Percentiles rank a stretch among this genome's conserved stretches.
Conservation (phyloP, 2,797 vertebrate species). For the Epinephelus coioides region DNA sequence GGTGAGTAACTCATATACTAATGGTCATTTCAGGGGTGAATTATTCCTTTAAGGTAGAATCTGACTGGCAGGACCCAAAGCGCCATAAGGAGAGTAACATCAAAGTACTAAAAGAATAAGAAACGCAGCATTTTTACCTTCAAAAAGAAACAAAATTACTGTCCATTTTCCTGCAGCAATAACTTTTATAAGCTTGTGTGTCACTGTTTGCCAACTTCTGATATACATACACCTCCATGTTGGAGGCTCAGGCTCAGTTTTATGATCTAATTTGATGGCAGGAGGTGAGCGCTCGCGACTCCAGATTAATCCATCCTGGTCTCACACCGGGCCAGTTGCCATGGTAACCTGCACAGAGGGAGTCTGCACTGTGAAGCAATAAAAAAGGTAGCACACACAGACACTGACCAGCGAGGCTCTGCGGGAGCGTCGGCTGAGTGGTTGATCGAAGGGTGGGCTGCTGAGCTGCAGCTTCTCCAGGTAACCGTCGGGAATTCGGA, state of each 20-base stretch:
- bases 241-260: neutral
- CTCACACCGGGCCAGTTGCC: conserved; percentile 61
- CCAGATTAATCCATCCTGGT: conserved; percentile 44
- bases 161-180: neutral
- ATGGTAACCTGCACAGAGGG: conserved; percentile 62
- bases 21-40: too few relatives aligned
- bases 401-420: conserved; percentile 76
- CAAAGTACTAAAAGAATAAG: neutral
- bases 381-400: conserved; percentile 20
- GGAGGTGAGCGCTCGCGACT: conserved; percentile 39
- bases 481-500: conserved; percentile 97
- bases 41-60: too few relatives aligned
- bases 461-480: conserved; percentile 97
- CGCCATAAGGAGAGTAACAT: neutral
- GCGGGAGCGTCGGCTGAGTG: conserved; percentile 91
- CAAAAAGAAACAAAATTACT: neutral
- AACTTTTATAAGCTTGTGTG: neutral
- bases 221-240: neutral
- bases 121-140: neutral
- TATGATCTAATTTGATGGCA: conserved; percentile 49
- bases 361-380: conserved; percentile 44
- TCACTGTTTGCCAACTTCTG: neutral
- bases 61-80: too few relatives aligned
- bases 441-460: conserved; percentile 95
- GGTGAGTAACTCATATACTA: too few relatives aligned